Base-by-base conservation (phyloP, 53 echinoderm and acorn worm genomes). In the Mesocentrotus franciscanus region DNA sequence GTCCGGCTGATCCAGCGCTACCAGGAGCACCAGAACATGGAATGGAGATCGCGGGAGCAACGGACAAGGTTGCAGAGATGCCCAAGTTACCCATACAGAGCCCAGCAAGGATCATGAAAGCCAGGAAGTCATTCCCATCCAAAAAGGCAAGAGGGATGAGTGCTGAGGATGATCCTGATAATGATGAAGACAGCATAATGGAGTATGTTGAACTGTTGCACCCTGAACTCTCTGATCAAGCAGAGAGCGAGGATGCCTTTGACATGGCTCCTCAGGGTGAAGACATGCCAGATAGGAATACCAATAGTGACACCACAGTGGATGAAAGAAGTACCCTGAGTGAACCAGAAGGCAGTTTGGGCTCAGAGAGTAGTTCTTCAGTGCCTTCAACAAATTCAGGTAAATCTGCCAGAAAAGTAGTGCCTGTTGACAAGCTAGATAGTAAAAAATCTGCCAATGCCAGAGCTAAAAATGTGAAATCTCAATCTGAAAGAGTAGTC, bases 51-150 rank as follows among this genome's bases (percentile, higher is more conserved):
- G 58, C 57, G 11, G 87, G 58, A 14, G 12, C 87, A n/a, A 18
- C 0, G 10, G 36, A 66, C 91, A 62, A 91, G 87, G 39, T 24
- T 61, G 56, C 58, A 59, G 58, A 87, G 57, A 27, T n/a, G 57
- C 87, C 58, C 6, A 26, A 57, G 13, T 29, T 58, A 58, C 11
- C 87, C 15, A 13, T 87, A 8, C 70, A 16, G 4, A 94, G 95
- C 24, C 95, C 95, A 26, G 95, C 68, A 85, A 85, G 95, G 64
- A 85, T 94, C 70, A 94, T 94, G 95, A 94, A 94, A 68, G 95
- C 95, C 27, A 61, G 95, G 56, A 94, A 94, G 71, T 94, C 95
- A 60, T 94, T 94, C 56, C 95, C 95, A 17, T 59, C 87, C 9
- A 64, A 85, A 24, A 94, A 94, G 39, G 95, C 95, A 0, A 68